Base-by-base conservation (phyloP, 2,797 vertebrate genomes). In the Coccyzus lansbergi region DNA sequence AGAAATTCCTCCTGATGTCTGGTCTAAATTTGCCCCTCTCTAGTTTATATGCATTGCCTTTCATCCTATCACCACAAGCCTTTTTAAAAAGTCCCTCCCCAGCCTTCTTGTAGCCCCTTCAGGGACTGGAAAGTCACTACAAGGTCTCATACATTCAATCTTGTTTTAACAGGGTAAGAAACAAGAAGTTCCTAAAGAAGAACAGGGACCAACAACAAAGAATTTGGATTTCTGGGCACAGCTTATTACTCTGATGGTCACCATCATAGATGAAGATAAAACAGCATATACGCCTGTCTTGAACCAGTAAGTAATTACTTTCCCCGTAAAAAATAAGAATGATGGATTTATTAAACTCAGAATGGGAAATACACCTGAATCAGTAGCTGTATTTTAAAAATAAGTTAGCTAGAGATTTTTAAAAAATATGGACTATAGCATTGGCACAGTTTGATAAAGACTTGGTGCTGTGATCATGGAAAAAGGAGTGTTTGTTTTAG, bases 181-280 rank as follows among this genome's bases (percentile, higher is more conserved):
- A 95, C 99, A 98, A 96, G 99, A 99, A 51, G 88, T 98, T 94
- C 98, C 99, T 80, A 98, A 98, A 56, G 99, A 99, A 92, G 99
- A 99, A 52, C 99, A 99, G 95, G 99, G 99, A 46, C 99, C 99
- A 4, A 99, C 98, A 6, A 99, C 98, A 94, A 99, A 99, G 97
- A 99, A 99, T 96, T 97, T 99, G 98, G 99, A 99, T 94, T 99
- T 99, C 96, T 99, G 99, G 99, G 98, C 99, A 56, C 99, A 99
- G 74, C 98, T 99, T 94, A 99, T 99, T 96, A 99, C 99, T 51
- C 96, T 99, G 85, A 99, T 99, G 99, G 98, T 99, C 89, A 99
- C 99, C 36, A 99, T 99, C 68, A 99, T 99, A 84, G 99, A 99
- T 92, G 99, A 99, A 79, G 99, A 99, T 97, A 98, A 99, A 93